Conservation (phyloP, 2,113 vertebrate genomes). For the Elephantulus edwardii region DNA sequence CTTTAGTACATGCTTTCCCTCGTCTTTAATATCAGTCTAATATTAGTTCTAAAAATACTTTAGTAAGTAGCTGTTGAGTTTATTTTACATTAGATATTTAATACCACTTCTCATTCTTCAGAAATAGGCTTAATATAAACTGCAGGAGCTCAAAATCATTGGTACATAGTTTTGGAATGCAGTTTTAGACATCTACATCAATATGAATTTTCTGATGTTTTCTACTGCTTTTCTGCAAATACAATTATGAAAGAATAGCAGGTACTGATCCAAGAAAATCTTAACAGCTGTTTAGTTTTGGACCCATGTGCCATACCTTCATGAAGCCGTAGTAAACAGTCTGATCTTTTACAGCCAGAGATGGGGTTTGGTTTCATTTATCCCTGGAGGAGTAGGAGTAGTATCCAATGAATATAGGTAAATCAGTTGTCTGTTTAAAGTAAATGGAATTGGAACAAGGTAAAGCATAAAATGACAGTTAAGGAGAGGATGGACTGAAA, state of each 20-base stretch:
- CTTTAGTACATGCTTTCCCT: not conserved
- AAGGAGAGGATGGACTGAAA: not conserved
- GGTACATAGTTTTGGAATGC: not conserved
- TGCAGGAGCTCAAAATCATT: not conserved
- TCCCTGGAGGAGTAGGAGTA: not conserved
- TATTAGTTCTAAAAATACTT: not conserved
- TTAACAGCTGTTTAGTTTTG: not conserved
- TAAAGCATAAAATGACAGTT: not conserved
- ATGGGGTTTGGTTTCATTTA: not conserved
- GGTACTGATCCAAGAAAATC: not conserved
- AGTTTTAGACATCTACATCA: not conserved
- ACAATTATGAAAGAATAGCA: not conserved
- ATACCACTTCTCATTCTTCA: not conserved
- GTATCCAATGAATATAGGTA: not conserved
- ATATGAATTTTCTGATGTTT: not conserved
- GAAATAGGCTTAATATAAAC: constrained; percentile 11
- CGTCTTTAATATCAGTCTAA: not conserved
- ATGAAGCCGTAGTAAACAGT: not conserved
- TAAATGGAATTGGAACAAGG: not conserved
- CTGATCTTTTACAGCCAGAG: not conserved
- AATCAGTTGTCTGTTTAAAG: not conserved
- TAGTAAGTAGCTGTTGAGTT: not conserved
- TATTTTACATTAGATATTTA: constrained; percentile 9
- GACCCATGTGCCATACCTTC: not conserved
- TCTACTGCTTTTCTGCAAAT: not conserved